Evolutionary conservation across 1,140 invertebrate species (phyloP).

Genomic region (Xylocopa sonorina): DNA sequence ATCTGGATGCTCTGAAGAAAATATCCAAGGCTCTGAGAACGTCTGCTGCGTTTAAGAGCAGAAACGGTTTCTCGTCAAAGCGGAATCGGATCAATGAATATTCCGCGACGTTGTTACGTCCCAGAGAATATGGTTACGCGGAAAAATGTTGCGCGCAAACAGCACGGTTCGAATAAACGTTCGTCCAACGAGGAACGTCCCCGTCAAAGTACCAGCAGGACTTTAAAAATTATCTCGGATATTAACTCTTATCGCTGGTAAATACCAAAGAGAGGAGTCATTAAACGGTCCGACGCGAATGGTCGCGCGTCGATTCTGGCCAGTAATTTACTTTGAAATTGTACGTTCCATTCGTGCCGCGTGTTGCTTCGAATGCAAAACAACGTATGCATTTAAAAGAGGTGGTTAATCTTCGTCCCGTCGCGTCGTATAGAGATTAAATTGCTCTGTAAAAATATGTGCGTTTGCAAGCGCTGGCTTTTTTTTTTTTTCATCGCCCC

Average conservation of each 20-base stretch:
- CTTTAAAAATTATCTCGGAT: neutral
- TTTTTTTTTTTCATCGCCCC: conserved; percentile 44
- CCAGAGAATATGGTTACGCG: too few relatives aligned
- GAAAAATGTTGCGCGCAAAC: too few relatives aligned
- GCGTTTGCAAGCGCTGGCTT: conserved; percentile 5
- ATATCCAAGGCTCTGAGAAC: too few relatives aligned
- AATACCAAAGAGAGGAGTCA: neutral
- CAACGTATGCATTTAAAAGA: conserved; percentile 69
- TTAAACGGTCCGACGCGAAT: neutral
- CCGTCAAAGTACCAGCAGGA: neutral
- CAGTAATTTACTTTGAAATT: conserved; percentile 58
- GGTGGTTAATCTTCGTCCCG: conserved; percentile 64
- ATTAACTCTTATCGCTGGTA: neutral
- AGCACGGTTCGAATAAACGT: neutral
- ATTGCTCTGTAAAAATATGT: conserved; percentile 41
- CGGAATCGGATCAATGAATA: neutral
- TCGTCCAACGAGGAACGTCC: too few relatives aligned
- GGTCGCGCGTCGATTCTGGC: conserved; percentile 21
- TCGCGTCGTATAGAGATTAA: conserved; percentile 56
- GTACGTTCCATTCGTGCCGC: conserved; percentile 45
- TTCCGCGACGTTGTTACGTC: neutral
- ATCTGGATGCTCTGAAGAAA: too few relatives aligned
- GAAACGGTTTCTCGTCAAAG: neutral
- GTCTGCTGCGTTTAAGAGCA: too few relatives aligned
- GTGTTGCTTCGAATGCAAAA: conserved; percentile 55